Percentiles rank a stretch among this genome's conserved stretches.
Conservation (phyloP, 2,888 invertebrate species). For the Tupiocoris notatus region DNA sequence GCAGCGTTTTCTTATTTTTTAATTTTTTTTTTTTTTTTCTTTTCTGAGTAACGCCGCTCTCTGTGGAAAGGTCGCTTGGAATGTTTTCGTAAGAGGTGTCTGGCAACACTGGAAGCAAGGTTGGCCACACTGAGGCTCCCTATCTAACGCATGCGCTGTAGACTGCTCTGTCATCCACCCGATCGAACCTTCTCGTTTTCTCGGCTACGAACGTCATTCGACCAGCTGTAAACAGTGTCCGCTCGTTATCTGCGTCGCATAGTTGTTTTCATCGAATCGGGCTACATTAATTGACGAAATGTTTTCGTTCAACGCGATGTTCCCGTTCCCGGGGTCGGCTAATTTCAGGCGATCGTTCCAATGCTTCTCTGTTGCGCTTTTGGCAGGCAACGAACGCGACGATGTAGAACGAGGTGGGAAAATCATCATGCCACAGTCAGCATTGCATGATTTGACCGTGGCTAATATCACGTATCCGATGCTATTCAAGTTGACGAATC, state of each 20-base stretch:
- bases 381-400: conserved; percentile 87
- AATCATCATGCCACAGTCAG: conserved; percentile 98
- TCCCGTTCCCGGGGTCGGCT: not conserved
- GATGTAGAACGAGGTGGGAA: conserved; percentile 96
- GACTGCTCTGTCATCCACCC: not conserved
- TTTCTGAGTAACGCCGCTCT: no score
- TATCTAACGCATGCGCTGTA: not conserved
- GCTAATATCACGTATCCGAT: conserved; percentile 97
- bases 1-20: no score
- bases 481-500: conserved; percentile 93
- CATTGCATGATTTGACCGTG: conserved; percentile 85
- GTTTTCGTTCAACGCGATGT: conserved; percentile 40
- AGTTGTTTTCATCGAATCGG: no score
- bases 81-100: no score
- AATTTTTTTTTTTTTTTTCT: no score
- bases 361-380: conserved; percentile 92
- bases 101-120: no score
- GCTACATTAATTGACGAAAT: conserved; percentile 8
- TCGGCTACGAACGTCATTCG: not conserved
- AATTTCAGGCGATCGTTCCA: conserved; percentile 59
- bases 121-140: not conserved
- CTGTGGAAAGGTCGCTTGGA: no score
- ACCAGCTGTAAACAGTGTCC: not conserved
- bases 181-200: not conserved
- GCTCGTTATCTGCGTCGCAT: not conserved